Evolutionary conservation across 1,140 invertebrate species (phyloP).

Genomic region (Heterodera carotae): DNA sequence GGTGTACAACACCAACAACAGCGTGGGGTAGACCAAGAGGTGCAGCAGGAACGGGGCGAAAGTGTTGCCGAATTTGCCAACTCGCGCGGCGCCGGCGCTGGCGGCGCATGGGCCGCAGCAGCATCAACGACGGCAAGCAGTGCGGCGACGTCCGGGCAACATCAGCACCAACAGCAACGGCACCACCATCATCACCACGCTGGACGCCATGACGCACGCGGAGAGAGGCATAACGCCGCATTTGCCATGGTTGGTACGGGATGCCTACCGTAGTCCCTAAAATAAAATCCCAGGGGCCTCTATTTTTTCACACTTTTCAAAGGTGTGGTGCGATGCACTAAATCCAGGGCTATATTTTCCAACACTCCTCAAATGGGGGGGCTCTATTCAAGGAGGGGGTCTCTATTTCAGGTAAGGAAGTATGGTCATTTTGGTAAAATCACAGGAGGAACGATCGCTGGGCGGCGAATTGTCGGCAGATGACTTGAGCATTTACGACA

Average conservation of each 20-base stretch:
- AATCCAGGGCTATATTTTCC: no score
- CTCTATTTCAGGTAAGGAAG: no score
- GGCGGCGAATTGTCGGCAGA: slow-evolving; percentile 43
- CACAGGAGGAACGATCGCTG: slow-evolving; percentile 53
- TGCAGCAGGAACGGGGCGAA: slow-evolving; percentile 62
- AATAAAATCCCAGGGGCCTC: no score
- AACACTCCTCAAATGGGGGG: no score
- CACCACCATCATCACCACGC: background rate
- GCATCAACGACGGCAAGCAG: slow-evolving; percentile 9
- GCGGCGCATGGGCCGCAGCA: slow-evolving; percentile 23
- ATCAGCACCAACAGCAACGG: slow-evolving; percentile 14
- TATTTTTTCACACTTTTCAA: no score
- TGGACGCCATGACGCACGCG: background rate
- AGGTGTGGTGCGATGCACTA: no score
- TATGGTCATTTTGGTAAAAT: background rate
- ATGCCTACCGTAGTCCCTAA: background rate
- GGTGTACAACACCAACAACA: no score
- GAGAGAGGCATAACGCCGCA: slow-evolving; percentile 2
- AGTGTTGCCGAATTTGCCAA: slow-evolving; percentile 65
- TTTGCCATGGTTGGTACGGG: background rate
- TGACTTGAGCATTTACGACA: slow-evolving; percentile 51
- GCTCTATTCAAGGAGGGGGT: no score
- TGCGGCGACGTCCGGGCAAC: slow-evolving; percentile 7
- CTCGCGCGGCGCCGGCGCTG: slow-evolving; percentile 40
- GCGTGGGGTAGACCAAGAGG: slow-evolving; percentile 53